phyloP scores from a whole-genome alignment of 2,113 vertebrate species.

The Oxygymnocypris stewartii region DNA sequence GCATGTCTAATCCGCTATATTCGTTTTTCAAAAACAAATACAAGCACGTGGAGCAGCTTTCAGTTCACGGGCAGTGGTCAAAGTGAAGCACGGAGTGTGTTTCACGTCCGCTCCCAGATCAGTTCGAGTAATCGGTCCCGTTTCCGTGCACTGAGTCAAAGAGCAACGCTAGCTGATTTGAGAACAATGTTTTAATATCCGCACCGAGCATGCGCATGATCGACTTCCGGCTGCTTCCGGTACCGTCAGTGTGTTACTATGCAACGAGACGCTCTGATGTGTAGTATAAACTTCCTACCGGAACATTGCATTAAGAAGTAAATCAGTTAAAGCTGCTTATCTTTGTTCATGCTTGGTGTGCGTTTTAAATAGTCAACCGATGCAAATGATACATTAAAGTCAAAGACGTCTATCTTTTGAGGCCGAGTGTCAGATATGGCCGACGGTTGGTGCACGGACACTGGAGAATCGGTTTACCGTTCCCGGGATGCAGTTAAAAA shows the following conservation, averaged over 20 bases:
- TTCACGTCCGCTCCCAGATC: slow-evolving; percentile 9
- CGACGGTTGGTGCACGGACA: slow-evolving; percentile 74
- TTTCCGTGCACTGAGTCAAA: background rate
- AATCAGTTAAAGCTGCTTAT: background rate
- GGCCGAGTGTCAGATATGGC: slow-evolving; percentile 73
- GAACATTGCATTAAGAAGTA: background rate
- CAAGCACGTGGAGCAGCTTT: background rate
- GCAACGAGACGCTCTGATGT: slow-evolving; percentile 53
- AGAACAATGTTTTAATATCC: background rate
- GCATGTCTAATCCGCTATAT: background rate
- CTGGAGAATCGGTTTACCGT: slow-evolving; percentile 81
- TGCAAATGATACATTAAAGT: background rate
- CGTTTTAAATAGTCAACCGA: background rate
- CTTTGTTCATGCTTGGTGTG: background rate
- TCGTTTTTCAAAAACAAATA: background rate
- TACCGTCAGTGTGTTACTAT: slow-evolving; percentile 40
- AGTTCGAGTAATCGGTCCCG: background rate
- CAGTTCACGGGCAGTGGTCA: background rate
- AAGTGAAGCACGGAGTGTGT: background rate
- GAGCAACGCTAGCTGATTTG: background rate
- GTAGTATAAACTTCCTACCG: background rate
- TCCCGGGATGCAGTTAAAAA: slow-evolving; percentile 86
- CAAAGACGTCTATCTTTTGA: background rate
- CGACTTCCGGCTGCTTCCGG: slow-evolving; percentile 26
- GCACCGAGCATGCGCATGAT: slow-evolving; percentile 33